Base-by-base conservation (phyloP, 2,797 vertebrate species). In the Threskiornis aethiopicus region DNA sequence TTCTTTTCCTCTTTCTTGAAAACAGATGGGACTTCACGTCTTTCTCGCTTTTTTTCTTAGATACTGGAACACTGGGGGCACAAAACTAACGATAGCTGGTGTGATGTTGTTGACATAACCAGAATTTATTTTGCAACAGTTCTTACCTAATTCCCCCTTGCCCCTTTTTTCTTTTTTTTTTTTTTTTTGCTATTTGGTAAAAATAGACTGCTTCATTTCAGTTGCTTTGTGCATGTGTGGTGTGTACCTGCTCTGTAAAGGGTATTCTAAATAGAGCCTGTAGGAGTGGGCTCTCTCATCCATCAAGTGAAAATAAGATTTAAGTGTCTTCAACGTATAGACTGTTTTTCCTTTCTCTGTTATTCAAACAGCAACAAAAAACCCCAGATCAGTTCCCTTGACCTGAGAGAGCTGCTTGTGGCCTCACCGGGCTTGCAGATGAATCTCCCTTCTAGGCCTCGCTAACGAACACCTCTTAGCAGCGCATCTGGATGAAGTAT, bases 361-460 rank as follows among this genome's bases (percentile, higher is more conserved):
- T 73, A n/a, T 8, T 82, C 24, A 41, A 24, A 28, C 11, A 71
- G 12, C 28, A 57, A 29, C 2, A 24, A 29, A 62, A 47, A 55
- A 2, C 0, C 3, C 10, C 20, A 33, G 24, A 31, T 85, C 24
- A 4, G 9, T 65, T 91, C 15, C 8, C 16, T 70, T 76, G 55
- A 57, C 58, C 71, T 10, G 35, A 82, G 54, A n/a, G 76, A 84
- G 57, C 37, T 77, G 62, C 62, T 93, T 77, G 77, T 89, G 83
- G 73, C 41, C 77, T 94, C 51, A 7, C 76, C 88, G 77, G 44
- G 72, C 75, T 87, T 93, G 70, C 59, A 70, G 73, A 67, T 82
- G 29, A 73, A 35, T 83, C 44, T 90, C 9, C 55, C 73, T 93
- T 54, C 70, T 39, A 39, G 88, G 76, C 73, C 82, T 24, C 33